Conservation (phyloP, 2,797 vertebrate species). For the Oryzias sinensis region DNA sequence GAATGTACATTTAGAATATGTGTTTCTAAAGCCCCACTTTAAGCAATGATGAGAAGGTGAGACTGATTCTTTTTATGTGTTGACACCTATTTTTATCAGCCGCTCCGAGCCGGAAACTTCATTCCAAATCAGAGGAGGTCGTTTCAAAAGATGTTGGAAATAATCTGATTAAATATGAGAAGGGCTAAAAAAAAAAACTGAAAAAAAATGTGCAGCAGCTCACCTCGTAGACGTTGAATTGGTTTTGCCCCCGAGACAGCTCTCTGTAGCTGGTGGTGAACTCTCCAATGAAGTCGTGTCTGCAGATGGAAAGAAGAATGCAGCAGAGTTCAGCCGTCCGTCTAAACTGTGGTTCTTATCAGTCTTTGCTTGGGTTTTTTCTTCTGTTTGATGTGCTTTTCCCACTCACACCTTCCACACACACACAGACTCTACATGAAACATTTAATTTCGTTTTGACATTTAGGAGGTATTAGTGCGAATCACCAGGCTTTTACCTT, state of each 20-base stretch:
- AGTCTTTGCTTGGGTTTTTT: conserved; percentile 4
- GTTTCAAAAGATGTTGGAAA: neutral
- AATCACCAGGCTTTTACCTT: conserved; percentile 79
- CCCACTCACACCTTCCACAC: conserved; percentile 7
- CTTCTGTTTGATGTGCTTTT: neutral
- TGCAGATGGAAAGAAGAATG: conserved; percentile 54
- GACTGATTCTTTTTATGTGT: too few relatives aligned
- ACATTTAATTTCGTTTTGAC: conserved; percentile 18
- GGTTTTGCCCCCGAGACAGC: conserved; percentile 90
- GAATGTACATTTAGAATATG: too few relatives aligned
- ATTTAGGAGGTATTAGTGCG: conserved; percentile 14
- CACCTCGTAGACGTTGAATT: conserved; percentile 96
- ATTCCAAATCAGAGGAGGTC: too few relatives aligned
- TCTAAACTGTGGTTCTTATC: conserved; percentile 8
- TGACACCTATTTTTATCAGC: too few relatives aligned
- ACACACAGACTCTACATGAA: conserved; percentile 8
- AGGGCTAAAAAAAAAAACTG: conserved; percentile 12
- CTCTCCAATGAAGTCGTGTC: conserved; percentile 95
- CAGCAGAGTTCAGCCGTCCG: conserved; percentile 19
- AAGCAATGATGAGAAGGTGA: too few relatives aligned
- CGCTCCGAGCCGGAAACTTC: too few relatives aligned
- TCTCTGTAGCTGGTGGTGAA: conserved; percentile 97
- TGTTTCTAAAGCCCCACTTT: too few relatives aligned
- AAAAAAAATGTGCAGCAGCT: conserved; percentile 38
- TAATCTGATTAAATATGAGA: neutral